phyloP scores from a whole-genome alignment of 2,797 vertebrate species.

The Australoheros facetus region DNA sequence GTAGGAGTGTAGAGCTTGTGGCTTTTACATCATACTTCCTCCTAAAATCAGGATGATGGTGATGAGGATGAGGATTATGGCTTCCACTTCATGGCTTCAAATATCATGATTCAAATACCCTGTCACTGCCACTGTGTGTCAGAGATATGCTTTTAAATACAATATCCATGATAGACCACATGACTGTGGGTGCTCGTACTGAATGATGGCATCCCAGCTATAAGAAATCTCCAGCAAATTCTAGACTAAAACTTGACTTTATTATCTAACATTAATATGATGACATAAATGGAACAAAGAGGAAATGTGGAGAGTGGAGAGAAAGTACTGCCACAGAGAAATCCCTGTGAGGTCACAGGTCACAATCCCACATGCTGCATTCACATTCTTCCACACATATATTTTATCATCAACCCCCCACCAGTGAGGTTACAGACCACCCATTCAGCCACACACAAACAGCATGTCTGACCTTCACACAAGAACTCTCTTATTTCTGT shows the following conservation, averaged over 20 bases:
- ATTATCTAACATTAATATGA: not conserved
- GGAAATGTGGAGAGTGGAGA: not conserved
- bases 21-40: not conserved
- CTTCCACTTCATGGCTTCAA: too few species aligned
- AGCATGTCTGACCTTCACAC: constrained; percentile 22
- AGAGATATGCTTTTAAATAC: not conserved
- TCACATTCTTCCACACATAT: constrained; percentile 22
- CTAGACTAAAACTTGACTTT: not conserved
- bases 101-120: too few species aligned
- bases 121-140: not conserved
- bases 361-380: constrained; percentile 12
- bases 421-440: constrained; percentile 48
- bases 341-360: constrained; percentile 48
- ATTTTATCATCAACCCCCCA: not conserved
- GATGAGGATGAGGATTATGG: too few species aligned
- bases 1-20: not conserved
- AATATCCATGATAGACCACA: not conserved
- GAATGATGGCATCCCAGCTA: not conserved
- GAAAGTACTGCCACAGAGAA: constrained; percentile 14
- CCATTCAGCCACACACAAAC: constrained; percentile 45
- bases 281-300: not conserved
- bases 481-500: not conserved
- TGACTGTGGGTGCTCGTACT: not conserved
- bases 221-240: not conserved
- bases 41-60: not conserved